Evolutionary conservation across 2,113 vertebrate species (phyloP).

Genomic region (Scomber japonicus): DNA sequence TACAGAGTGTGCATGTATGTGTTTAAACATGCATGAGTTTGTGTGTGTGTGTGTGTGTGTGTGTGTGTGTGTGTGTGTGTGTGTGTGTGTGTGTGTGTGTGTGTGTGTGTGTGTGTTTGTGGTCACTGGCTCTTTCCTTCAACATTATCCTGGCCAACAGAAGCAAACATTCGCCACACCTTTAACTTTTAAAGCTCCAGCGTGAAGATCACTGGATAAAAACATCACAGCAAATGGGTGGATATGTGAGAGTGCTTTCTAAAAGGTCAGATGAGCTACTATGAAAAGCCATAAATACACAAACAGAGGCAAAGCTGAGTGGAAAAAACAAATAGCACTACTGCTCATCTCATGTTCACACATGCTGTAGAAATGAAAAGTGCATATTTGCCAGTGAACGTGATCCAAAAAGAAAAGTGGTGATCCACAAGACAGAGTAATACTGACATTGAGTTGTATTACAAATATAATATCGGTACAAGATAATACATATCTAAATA

Average conservation of each 20-base stretch:
- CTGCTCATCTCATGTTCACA: constrained; percentile 7
- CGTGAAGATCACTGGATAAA: constrained; percentile 80
- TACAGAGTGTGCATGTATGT: constrained; percentile 35
- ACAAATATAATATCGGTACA: background rate
- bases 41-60: background rate
- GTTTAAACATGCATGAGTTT: background rate
- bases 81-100: constrained; percentile 29
- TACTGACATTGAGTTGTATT: background rate
- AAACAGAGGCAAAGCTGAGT: background rate
- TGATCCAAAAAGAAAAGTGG: background rate
- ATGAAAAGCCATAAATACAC: constrained; percentile 48
- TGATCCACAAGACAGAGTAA: constrained; percentile 17
- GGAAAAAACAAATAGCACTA: constrained; percentile 14
- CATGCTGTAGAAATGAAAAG: constrained; percentile 25
- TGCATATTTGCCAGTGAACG: background rate
- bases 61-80: too few species aligned
- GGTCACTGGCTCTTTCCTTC: constrained; percentile 43
- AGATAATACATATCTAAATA: background rate
- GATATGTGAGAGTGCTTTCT: constrained; percentile 45
- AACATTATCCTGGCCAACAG: constrained; percentile 54
- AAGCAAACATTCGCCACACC: constrained; percentile 65
- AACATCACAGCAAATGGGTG: constrained; percentile 50
- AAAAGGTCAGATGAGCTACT: constrained; percentile 70
- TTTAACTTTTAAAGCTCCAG: constrained; percentile 79
- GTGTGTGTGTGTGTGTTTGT: background rate